A percentile compares a stretch with the other conserved stretches of the same genome.
phyloP scores from a whole-genome alignment of 1,140 invertebrate genomes.

The Dreissena polymorpha region DNA sequence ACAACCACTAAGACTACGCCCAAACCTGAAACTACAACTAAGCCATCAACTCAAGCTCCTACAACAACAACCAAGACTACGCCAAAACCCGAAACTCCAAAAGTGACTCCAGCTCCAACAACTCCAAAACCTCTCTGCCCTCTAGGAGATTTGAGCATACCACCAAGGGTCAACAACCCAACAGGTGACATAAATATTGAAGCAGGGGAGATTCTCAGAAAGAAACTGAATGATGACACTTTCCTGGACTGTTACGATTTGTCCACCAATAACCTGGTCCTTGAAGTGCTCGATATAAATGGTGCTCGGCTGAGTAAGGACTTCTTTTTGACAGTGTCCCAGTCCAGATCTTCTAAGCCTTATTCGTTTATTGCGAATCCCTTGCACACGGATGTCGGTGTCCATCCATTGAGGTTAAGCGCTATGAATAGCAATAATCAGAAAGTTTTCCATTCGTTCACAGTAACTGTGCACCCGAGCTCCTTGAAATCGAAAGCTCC shows the following conservation, averaged over 20 bases:
- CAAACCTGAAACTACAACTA: constrained; percentile 24
- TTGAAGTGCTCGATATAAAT: constrained; percentile 86
- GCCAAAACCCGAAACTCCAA: constrained; percentile 19
- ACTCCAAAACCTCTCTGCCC: constrained; percentile 47
- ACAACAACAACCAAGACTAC: constrained; percentile 19
- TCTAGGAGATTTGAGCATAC: constrained; percentile 22
- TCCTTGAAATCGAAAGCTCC: constrained; percentile 30
- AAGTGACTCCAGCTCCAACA: constrained; percentile 4
- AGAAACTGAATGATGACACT: constrained; percentile 89
- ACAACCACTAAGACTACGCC: constrained; percentile 7
- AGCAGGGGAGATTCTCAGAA: constrained; percentile 89
- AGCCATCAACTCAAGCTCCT: constrained; percentile 14
- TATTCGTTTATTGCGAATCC: constrained; percentile 83
- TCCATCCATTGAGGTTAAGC: constrained; percentile 61
- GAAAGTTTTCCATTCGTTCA: constrained; percentile 48
- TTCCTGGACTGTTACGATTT: constrained; percentile 95
- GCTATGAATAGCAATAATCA: constrained; percentile 48
- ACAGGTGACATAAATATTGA: constrained; percentile 79
- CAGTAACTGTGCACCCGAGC: constrained; percentile 53
- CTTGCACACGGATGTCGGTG: constrained; percentile 84
- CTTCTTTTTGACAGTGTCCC: constrained; percentile 64
- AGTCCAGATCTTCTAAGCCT: constrained; percentile 57
- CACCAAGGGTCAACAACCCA: constrained; percentile 55
- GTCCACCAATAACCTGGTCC: constrained; percentile 86
- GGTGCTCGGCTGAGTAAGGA: constrained; percentile 63